These are phyloP conservation scores for Darevskia nairensis DNA, from an alignment of 2,797 vertebrate species.

Conservation along the genomic window DNA sequence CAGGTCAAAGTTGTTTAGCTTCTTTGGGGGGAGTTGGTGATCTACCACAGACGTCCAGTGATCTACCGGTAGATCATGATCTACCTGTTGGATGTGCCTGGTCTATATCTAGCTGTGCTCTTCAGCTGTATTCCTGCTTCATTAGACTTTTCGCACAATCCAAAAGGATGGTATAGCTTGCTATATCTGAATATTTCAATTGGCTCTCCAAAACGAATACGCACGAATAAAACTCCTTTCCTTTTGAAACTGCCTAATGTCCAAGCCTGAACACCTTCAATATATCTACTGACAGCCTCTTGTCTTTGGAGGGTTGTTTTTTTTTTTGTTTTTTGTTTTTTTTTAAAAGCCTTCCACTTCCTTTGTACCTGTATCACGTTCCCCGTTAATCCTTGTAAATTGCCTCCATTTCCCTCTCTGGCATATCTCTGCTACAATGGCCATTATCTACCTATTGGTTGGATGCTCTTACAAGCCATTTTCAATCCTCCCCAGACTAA, in stretches of 20 bases:
- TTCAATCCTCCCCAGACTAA: constrained; percentile 49
- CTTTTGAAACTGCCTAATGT: neutral
- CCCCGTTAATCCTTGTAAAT: constrained; percentile 9
- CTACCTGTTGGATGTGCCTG: too few relatives aligned
- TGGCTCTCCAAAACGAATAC: neutral
- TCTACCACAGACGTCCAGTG: too few relatives aligned
- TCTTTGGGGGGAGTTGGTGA: too few relatives aligned
- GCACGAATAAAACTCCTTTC: neutral
- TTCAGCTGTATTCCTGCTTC: neutral
- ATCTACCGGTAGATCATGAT: too few relatives aligned
- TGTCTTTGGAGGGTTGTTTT: too few relatives aligned
- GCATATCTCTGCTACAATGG: constrained; percentile 41
- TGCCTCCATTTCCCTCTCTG: constrained; percentile 42
- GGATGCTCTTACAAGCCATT: constrained; percentile 56
- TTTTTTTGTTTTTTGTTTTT: neutral
- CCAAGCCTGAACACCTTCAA: neutral
- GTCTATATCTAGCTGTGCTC: neutral
- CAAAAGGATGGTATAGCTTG: too few relatives aligned
- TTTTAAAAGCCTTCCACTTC: neutral
- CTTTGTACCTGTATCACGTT: neutral
- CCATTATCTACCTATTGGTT: constrained; percentile 60
- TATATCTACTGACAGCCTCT: neutral
- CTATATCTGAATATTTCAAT: neutral
- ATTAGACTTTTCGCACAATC: too few relatives aligned
- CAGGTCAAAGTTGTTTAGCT: too few relatives aligned